Conservation (phyloP, 2,113 vertebrate genomes). For the Myotis brandtii region DNA sequence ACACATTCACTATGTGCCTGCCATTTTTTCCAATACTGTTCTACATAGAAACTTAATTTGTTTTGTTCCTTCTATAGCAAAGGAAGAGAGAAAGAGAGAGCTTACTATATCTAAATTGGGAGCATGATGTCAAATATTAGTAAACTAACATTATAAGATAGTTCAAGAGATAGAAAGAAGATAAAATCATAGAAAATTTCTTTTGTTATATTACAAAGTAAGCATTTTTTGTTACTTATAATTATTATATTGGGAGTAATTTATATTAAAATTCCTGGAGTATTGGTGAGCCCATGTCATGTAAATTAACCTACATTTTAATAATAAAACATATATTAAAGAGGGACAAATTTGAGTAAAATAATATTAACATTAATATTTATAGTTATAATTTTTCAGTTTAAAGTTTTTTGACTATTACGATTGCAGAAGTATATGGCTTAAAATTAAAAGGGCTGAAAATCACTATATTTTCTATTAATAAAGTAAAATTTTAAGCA, state of each 20-base stretch:
- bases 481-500: neutral
- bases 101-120: neutral
- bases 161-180: neutral
- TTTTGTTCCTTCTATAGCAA: neutral
- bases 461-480: neutral
- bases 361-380: neutral
- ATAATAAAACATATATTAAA: slow-evolving; percentile 5
- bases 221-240: neutral
- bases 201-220: neutral
- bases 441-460: neutral
- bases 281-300: neutral
- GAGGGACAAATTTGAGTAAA: neutral
- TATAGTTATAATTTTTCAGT: neutral
- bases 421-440: neutral
- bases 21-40: neutral
- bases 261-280: neutral
- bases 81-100: neutral
- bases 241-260: neutral
- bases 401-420: neutral
- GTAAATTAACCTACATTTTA: neutral
- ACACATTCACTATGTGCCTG: neutral
- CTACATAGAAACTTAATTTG: neutral
- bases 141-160: neutral
- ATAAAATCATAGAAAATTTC: neutral
- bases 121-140: neutral